These are phyloP conservation scores for Scalopus aquaticus DNA, from an alignment of 2,113 vertebrate genomes.

Conservation along the genomic window DNA sequence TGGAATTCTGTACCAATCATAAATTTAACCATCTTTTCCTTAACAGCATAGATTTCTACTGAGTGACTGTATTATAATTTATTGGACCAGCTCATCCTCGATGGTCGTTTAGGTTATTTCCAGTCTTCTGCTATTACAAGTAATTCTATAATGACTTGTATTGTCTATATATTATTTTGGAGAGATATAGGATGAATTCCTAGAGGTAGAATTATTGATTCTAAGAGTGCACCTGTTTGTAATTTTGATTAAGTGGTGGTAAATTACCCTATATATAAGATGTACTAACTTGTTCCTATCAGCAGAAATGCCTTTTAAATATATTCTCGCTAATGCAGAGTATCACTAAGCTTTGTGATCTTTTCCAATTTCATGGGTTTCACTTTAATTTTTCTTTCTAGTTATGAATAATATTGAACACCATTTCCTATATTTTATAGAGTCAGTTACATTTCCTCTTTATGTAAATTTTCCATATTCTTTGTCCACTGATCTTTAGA, in stretches of 20 bases:
- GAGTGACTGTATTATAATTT: neutral
- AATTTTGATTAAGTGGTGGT: conserved; percentile 37
- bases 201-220: conserved; percentile 40
- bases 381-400: conserved; percentile 24
- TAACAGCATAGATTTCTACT: neutral
- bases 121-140: neutral
- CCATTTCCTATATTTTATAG: neutral
- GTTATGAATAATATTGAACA: neutral
- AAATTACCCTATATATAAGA: neutral
- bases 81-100: neutral
- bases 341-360: neutral
- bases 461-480: conserved; percentile 14
- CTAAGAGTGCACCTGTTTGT: neutral
- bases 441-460: conserved; percentile 11
- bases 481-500: neutral
- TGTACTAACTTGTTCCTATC: neutral
- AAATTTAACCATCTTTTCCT: neutral
- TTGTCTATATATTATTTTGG: neutral
- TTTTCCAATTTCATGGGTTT: conserved; percentile 30
- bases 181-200: neutral
- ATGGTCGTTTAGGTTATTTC: neutral
- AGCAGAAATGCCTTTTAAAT: conserved; percentile 15
- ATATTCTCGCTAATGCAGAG: neutral
- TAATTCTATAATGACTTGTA: neutral
- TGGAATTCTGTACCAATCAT: neutral